Base-by-base conservation (phyloP, 2,113 vertebrate genomes). In the Chaetops frenatus region DNA sequence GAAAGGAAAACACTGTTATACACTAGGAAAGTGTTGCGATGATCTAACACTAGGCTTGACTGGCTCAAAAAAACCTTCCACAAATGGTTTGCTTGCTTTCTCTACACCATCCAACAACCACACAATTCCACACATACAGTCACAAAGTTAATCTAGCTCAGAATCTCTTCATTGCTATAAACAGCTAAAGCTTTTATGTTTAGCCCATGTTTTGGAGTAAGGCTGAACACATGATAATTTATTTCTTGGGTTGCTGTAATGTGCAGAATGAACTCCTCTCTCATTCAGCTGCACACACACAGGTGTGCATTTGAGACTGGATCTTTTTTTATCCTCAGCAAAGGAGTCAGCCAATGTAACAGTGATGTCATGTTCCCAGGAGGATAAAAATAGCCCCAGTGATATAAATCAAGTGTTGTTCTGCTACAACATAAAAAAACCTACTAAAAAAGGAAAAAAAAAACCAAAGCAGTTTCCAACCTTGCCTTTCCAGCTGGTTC, bases 401-500 rank as follows among this genome's bases (percentile, higher is more conserved):
- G n/a, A 76, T 71, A 72, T 38, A 81, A 81, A 84, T 56, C 40
- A 71, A 42, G 25, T 47, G 31, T 29, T 90, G 9, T 25, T 84
- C 40, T 72, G 57, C 65, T 60, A 40, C 31, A 65, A 35, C 4
- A 11, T 47, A 20, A 71, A 86, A 36, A 47, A 87, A 60, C 4
- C 57, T 36, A 78, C 11, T 22, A 22, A 24, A 90, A 62, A 65
- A 42, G 1, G 3, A 15, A 17, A 36, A 22, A 36, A 9, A 27
- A 12, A 5, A 2, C 1, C 23, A 60, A n/a, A n/a, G 15, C 2
- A 0, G 6, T 61, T 79, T 76, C 45, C 36, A 87, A 2, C 22
- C 8, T 36, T 42, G 29, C 38, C 24, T 67, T 81, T 72, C 35
- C 22, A 66, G 61, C 6, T 48, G 15, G 36, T 84, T 79, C 65